These are phyloP conservation scores for Enteromius argenteus DNA, from an alignment of 2,797 vertebrate genomes.

Conservation along the genomic window DNA sequence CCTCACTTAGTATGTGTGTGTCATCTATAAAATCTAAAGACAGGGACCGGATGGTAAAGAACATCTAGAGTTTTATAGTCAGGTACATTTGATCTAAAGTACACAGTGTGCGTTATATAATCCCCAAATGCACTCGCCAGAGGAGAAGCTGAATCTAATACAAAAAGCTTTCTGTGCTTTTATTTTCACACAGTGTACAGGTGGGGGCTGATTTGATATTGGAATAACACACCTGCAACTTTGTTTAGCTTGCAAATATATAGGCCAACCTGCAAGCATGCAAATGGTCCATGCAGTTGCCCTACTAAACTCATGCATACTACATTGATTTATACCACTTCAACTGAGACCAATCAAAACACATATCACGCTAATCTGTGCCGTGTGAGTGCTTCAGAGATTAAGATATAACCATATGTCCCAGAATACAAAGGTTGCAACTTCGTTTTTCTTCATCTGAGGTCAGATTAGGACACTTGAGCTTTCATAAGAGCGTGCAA, in stretches of 20 bases:
- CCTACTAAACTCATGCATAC: slow-evolving; percentile 37
- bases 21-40: not conserved
- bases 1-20: not conserved
- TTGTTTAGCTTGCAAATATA: slow-evolving; percentile 60
- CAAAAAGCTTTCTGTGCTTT: slow-evolving; percentile 40
- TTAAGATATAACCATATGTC: not conserved
- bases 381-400: not conserved
- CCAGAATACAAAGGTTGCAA: not conserved
- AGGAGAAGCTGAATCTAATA: slow-evolving; percentile 23
- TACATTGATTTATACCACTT: not conserved
- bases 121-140: slow-evolving; percentile 11
- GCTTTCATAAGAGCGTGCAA: slow-evolving; percentile 4
- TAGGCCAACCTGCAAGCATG: slow-evolving; percentile 31
- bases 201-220: slow-evolving; percentile 35
- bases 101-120: slow-evolving; percentile 17
- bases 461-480: slow-evolving; percentile 8
- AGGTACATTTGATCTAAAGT: slow-evolving; percentile 15
- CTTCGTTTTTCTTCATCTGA: not conserved
- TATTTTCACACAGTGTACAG: slow-evolving; percentile 50
- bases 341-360: not conserved
- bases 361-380: not conserved
- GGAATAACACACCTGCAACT: slow-evolving; percentile 57
- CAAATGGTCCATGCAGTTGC: slow-evolving; percentile 41
- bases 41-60: not conserved
- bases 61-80: not conserved